phyloP scores from a whole-genome alignment of 1,140 invertebrate genomes.

The roundworm (Caenorhabditis elegans) region WBcel235 BX284606.5:5990501-5991000 shows the following conservation, averaged over 20 bases:
- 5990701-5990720: slow-evolving; percentile 55
- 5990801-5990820: background rate
- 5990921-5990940: slow-evolving; percentile 59
- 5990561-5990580: background rate
- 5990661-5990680: slow-evolving; percentile 56
- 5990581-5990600: background rate
- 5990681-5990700: slow-evolving; percentile 55
- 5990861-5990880: slow-evolving; percentile 55
- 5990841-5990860: slow-evolving; percentile 61
- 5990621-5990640: slow-evolving; percentile 53
- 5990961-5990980: background rate
- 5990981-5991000: background rate
- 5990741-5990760: slow-evolving; percentile 60
- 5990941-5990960: slow-evolving; percentile 46
- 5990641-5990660: slow-evolving; percentile 58
- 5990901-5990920: slow-evolving; percentile 60
- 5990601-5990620: slow-evolving; percentile 28
- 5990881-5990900: slow-evolving; percentile 60
- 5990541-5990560: background rate
- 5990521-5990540: too few species aligned
- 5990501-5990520: slow-evolving; percentile 11
- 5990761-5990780: slow-evolving; percentile 62
- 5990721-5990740: slow-evolving; percentile 60
- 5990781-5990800: slow-evolving; percentile 18
- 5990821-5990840: slow-evolving; percentile 57